Evolutionary conservation across 1,140 invertebrate species (phyloP).

Genomic region (Leptinotarsa undecemlineata): DNA sequence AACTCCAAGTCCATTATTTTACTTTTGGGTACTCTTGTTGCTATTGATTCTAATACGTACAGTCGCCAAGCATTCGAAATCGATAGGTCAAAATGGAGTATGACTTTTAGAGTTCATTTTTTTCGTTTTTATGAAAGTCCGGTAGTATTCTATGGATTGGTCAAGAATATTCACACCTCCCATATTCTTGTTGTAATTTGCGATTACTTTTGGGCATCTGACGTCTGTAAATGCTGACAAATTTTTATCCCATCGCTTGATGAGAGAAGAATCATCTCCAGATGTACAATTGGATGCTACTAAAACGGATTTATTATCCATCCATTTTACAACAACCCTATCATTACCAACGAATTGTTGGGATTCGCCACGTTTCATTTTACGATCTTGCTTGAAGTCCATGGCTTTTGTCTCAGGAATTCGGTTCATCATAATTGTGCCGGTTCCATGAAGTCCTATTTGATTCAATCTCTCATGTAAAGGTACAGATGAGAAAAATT

Average conservation of each 20-base stretch:
- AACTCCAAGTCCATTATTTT: too few species aligned
- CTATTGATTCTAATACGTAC: too few species aligned
- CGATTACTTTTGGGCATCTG: neutral
- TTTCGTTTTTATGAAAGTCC: too few species aligned
- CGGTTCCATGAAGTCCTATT: neutral
- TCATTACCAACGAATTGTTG: neutral
- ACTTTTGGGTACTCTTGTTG: too few species aligned
- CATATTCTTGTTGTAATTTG: neutral
- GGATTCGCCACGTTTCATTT: constrained; percentile 11
- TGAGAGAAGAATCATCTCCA: constrained; percentile 11
- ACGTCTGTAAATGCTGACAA: neutral
- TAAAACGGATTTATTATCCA: neutral
- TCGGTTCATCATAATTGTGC: constrained; percentile 10
- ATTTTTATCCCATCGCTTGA: neutral
- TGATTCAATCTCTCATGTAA: neutral
- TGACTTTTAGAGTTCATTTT: too few species aligned
- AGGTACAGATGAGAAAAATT: neutral
- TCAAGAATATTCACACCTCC: neutral
- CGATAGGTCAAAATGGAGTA: too few species aligned
- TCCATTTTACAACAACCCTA: neutral
- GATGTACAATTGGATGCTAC: neutral
- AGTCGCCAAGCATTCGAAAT: too few species aligned
- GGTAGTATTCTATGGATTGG: neutral
- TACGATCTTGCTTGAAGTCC: neutral
- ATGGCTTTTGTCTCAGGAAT: neutral